phyloP scores from a whole-genome alignment of 2,113 vertebrate species.

The Plectropomus leopardus region DNA sequence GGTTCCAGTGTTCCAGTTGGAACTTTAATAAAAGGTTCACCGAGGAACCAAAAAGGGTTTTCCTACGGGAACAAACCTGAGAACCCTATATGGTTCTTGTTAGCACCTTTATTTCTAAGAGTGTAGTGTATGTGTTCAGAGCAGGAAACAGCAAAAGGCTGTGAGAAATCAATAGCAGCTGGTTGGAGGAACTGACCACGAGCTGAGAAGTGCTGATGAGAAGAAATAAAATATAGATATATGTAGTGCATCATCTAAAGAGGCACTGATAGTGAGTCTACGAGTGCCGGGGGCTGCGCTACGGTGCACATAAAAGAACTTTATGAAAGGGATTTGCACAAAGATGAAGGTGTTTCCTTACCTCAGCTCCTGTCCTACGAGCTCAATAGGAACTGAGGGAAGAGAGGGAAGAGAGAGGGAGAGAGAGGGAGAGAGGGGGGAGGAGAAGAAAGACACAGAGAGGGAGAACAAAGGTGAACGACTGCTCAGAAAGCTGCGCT shows the following conservation, averaged over 20 bases:
- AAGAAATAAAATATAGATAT: constrained; percentile 41
- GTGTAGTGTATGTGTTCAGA: constrained; percentile 44
- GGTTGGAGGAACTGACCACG: constrained; percentile 56
- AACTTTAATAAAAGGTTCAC: too few relatives aligned
- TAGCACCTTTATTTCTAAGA: too few relatives aligned
- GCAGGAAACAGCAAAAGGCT: constrained; percentile 58
- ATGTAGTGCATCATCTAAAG: constrained; percentile 50
- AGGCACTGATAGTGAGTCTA: constrained; percentile 11
- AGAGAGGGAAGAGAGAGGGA: constrained; percentile 18
- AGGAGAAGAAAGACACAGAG: constrained; percentile 19
- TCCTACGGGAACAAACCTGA: too few relatives aligned
- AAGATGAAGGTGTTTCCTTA: constrained; percentile 84
- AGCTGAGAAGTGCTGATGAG: constrained; percentile 54
- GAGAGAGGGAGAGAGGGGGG: neutral
- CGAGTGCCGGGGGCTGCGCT: constrained; percentile 32
- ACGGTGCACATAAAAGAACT: constrained; percentile 61
- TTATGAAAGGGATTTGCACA: constrained; percentile 64
- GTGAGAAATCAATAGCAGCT: constrained; percentile 67
- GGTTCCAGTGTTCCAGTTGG: too few relatives aligned
- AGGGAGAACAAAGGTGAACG: constrained; percentile 73
- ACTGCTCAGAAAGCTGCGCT: constrained; percentile 57
- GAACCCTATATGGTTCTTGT: too few relatives aligned
- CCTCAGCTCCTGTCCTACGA: constrained; percentile 94
- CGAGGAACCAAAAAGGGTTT: too few relatives aligned
- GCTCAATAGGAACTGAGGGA: constrained; percentile 87